These are phyloP conservation scores for Pygoscelis adeliae DNA, from an alignment of 2,113 vertebrate species.

Conservation along the genomic window DNA sequence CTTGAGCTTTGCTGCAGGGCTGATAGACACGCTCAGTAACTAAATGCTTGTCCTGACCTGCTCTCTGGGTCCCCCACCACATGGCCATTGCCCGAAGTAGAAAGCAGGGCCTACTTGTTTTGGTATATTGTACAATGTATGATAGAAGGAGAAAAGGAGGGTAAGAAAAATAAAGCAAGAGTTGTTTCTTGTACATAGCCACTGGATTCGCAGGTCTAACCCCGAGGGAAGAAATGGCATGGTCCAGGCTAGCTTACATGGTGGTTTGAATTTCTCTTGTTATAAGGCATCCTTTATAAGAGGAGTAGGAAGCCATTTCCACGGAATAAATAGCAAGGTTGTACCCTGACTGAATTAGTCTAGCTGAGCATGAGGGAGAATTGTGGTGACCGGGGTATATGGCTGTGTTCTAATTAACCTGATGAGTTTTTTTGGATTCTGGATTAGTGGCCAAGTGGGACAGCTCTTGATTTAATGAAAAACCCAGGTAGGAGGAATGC, in stretches of 20 bases:
- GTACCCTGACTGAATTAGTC: background rate
- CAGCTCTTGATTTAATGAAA: background rate
- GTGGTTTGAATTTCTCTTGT: background rate
- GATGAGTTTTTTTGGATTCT: background rate
- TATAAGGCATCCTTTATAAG: background rate
- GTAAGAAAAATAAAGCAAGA: background rate
- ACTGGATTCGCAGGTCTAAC: background rate
- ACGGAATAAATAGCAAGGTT: background rate
- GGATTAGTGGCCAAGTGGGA: background rate
- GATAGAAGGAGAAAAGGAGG: background rate
- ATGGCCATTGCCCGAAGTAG: background rate
- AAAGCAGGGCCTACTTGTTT: background rate
- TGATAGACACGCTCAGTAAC: rapidly evolving
- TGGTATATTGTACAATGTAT: background rate
- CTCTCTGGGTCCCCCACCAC: background rate
- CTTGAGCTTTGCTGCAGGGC: background rate
- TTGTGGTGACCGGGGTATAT: background rate
- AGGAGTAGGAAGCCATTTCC: background rate
- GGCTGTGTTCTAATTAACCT: background rate
- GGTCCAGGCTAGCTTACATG: background rate
- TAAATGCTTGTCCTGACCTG: background rate
- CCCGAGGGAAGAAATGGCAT: background rate
- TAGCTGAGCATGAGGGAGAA: background rate
- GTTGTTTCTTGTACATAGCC: background rate
- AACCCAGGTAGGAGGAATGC: background rate